Base-by-base conservation (phyloP, 2,113 vertebrate species). In the Himantopus leucocephalus region DNA sequence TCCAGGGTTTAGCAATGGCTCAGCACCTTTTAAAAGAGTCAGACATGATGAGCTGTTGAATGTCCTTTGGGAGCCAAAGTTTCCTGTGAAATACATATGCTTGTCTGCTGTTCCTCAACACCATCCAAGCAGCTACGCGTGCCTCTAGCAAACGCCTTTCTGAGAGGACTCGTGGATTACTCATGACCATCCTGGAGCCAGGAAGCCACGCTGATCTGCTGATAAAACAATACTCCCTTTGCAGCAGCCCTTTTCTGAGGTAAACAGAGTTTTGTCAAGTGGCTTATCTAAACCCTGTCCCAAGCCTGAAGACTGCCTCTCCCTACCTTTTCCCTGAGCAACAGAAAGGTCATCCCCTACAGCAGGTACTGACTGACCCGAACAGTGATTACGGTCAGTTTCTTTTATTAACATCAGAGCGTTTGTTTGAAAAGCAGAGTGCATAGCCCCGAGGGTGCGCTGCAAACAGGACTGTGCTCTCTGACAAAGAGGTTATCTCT, bases 1-100 rank as follows among this genome's bases (percentile, higher is more conserved):
- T 70, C 77, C 70, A 91, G 1, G 1, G n/a, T 43, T 93, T 72
- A 92, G 70, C 53, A 43, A n/a, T 68, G 66, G 83, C 86, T 97
- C 91, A 87, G 91, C 91, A 95, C 77, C 83, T 95, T 91, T 75
- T 66, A 85, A 94, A 55, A 91, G 73, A 75, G 35, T 75, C 68
- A 92, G 85, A 79, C 77, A 23, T 72, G 73, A 96, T 94, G 84
- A 97, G 86, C 86, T 96, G 94, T 8, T 89, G 91, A 89, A 96
- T 75, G 76, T 21, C 80, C 80, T 86, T 53, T 5, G 35, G 58
- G 75, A 93, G 95, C 92, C 95, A 96, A 78, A 85, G 80, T 77
- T 83, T 94, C 71, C 63, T 93, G 67, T 77, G 82, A 89, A 94
- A 90, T 58, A 30, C 47, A 55, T 39, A 27, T 18, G 29, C 79